A percentile compares a stretch with the other conserved stretches of the same genome.
These are phyloP conservation scores for Cryptocephalus moraei DNA, from an alignment of 2,888 invertebrate genomes.

Conservation along the genomic window DNA sequence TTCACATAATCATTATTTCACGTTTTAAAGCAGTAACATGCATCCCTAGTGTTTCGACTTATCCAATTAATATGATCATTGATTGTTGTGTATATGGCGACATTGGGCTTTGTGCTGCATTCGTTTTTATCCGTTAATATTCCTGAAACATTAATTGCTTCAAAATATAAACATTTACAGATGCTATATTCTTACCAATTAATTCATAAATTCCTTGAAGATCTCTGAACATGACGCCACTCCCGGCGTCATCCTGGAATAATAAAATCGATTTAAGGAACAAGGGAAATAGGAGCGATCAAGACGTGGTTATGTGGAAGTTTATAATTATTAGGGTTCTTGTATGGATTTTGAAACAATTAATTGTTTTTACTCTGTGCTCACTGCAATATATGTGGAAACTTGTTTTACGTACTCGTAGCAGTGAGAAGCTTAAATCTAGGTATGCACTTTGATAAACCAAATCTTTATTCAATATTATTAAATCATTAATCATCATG, in stretches of 20 bases:
- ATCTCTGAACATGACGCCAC: constrained; percentile 44
- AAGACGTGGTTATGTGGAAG: too few species aligned
- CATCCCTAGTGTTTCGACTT: constrained; percentile 43
- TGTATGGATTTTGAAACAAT: too few species aligned
- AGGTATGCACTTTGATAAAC: too few species aligned
- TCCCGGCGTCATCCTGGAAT: constrained; percentile 45
- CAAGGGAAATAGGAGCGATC: background rate
- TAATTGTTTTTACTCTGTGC: too few species aligned
- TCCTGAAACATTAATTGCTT: constrained; percentile 29
- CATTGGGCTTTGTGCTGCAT: constrained; percentile 36
- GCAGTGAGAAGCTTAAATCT: too few species aligned
- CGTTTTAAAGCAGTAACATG: constrained; percentile 43
- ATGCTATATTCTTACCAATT: constrained; percentile 32
- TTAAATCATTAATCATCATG: too few species aligned
- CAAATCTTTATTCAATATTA: too few species aligned
- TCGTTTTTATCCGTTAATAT: constrained; percentile 42
- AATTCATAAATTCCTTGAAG: constrained; percentile 42
- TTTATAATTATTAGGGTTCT: too few species aligned
- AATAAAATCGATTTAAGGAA: background rate
- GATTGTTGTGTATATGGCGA: constrained; percentile 43
- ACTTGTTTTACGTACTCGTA: too few species aligned
- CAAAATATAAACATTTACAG: background rate
- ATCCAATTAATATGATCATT: constrained; percentile 48
- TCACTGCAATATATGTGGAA: too few species aligned
- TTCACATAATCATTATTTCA: constrained; percentile 6